phyloP scores from a whole-genome alignment of 2,888 invertebrate genomes.

The Cryptus armator region DNA sequence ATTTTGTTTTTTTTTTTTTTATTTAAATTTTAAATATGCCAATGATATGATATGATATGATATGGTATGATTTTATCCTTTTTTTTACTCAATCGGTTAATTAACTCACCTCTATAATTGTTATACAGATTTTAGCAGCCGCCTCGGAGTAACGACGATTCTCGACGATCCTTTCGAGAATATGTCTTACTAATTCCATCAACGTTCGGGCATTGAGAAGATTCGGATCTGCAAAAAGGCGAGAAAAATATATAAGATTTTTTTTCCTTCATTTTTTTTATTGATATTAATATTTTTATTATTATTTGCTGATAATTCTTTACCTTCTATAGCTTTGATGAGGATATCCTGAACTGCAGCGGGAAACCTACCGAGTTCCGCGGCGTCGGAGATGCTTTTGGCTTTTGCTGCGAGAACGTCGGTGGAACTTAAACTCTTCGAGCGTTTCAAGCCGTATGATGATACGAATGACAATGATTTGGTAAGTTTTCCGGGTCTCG shows the following conservation, averaged over 20 bases:
- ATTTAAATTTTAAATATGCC: background rate
- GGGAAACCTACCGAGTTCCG: constrained; percentile 92
- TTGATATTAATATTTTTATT: background rate
- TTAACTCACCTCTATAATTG: constrained; percentile 90
- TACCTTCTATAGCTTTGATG: constrained; percentile 91
- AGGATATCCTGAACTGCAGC: constrained; percentile 91
- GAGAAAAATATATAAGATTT: constrained; percentile 26
- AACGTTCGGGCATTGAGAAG: constrained; percentile 90
- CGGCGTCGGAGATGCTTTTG: constrained; percentile 86
- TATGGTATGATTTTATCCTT: too few species aligned
- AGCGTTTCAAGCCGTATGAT: constrained; percentile 89
- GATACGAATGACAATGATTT: constrained; percentile 83
- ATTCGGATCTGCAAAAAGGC: constrained; percentile 89
- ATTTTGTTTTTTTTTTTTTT: too few species aligned
- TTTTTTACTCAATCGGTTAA: constrained; percentile 48
- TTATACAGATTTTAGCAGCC: constrained; percentile 94
- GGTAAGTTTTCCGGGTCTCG: constrained; percentile 81
- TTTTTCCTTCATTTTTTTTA: background rate
- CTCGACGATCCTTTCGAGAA: constrained; percentile 93
- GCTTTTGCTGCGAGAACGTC: constrained; percentile 90
- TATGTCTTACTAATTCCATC: constrained; percentile 94
- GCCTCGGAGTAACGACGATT: constrained; percentile 92
- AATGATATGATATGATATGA: too few species aligned
- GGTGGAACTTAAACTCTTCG: constrained; percentile 93
- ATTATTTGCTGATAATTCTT: constrained; percentile 49